Conservation (phyloP, 2,888 invertebrate genomes). For the Diogma glabrata region DNA sequence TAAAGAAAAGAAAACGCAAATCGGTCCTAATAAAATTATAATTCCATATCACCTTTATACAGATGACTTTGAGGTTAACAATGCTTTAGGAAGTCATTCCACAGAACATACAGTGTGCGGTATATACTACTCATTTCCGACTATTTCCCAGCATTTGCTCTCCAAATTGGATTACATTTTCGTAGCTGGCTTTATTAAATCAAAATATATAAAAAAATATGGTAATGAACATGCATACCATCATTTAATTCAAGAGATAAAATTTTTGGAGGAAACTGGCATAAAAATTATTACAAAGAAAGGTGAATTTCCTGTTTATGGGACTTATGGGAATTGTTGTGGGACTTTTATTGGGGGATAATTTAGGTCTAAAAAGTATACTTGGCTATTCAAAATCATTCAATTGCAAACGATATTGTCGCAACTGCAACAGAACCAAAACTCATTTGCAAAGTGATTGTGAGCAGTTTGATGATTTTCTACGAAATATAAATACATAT, state of each 20-base stretch:
- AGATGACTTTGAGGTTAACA: constrained; percentile 5
- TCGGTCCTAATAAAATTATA: constrained; percentile 1
- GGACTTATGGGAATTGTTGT: too few relatives aligned
- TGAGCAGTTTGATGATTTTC: too few relatives aligned
- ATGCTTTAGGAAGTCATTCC: constrained; percentile 11
- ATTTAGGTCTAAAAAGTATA: too few relatives aligned
- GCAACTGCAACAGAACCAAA: too few relatives aligned
- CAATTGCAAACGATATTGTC: too few relatives aligned
- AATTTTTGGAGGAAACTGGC: constrained; percentile 10
- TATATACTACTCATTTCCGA: constrained; percentile 10
- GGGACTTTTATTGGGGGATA: too few relatives aligned
- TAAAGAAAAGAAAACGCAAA: constrained; percentile 9
- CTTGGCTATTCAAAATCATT: too few relatives aligned
- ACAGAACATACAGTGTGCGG: constrained; percentile 8
- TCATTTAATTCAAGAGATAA: constrained; percentile 11
- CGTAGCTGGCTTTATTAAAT: constrained; percentile 9
- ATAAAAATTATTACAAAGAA: too few relatives aligned
- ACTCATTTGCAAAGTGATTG: too few relatives aligned
- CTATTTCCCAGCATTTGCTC: too few relatives aligned
- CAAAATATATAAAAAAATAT: constrained; percentile 10
- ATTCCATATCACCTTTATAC: constrained; percentile 6
- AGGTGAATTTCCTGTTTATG: too few relatives aligned
- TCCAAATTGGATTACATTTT: constrained; percentile 9
- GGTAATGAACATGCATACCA: constrained; percentile 13
- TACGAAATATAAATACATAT: too few relatives aligned